Evolutionary conservation across 1,140 invertebrate genomes (phyloP).

Genomic region (Microvelia longipes): DNA sequence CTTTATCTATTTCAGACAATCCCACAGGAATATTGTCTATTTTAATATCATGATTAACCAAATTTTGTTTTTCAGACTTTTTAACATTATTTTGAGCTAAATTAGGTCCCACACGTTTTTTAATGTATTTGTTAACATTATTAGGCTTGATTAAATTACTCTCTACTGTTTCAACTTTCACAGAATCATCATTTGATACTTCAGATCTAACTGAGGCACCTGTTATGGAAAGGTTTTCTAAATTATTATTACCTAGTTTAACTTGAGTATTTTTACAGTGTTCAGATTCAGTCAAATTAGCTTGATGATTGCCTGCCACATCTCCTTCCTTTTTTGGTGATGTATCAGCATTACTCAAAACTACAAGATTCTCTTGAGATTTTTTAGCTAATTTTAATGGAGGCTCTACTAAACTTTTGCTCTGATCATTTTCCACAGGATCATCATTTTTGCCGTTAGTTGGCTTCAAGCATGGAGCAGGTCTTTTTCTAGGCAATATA

Average conservation of each 20-base stretch:
- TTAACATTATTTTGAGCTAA: background rate
- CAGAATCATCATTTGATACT: background rate
- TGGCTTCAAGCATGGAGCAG: background rate
- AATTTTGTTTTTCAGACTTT: background rate
- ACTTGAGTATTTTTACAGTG: background rate
- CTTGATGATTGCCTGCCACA: background rate
- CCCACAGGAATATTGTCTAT: background rate
- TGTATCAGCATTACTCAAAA: no score
- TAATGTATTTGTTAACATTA: background rate
- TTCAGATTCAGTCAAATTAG: background rate
- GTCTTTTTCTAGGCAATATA: background rate
- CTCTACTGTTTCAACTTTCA: background rate
- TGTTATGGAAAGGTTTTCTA: background rate
- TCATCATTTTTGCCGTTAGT: background rate
- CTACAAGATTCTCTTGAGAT: no score
- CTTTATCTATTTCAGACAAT: background rate
- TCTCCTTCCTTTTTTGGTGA: background rate
- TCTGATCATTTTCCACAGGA: background rate
- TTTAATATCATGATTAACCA: background rate
- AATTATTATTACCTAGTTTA: background rate
- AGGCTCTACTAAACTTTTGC: background rate
- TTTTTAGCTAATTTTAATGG: background rate
- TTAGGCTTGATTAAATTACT: background rate
- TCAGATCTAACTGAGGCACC: background rate
- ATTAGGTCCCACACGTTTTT: background rate